Conservation (phyloP, 2,888 invertebrate species). For the Petrolisthes manimaculis region DNA sequence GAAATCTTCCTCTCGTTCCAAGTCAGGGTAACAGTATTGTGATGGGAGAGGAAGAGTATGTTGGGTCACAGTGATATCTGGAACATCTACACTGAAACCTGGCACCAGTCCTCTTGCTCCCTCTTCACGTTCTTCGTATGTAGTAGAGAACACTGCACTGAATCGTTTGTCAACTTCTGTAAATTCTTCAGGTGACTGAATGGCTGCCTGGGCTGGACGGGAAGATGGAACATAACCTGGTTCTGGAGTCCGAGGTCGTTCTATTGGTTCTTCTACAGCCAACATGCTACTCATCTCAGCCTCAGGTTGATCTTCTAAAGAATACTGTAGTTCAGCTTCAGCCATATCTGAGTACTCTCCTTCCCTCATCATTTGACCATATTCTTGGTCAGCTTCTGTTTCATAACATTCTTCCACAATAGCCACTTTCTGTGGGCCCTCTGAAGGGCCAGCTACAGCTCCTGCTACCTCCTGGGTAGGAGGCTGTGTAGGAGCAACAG, state of each 20-base stretch:
- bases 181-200: conserved; percentile 70
- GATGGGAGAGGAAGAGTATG: conserved; percentile 73
- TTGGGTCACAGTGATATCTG: conserved; percentile 77
- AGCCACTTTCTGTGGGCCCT: conserved; percentile 71
- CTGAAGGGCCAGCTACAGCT: conserved; percentile 69
- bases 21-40: conserved; percentile 72
- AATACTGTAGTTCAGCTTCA: conserved; percentile 66
- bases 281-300: conserved; percentile 72
- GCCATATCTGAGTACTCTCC: conserved; percentile 70
- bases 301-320: conserved; percentile 69
- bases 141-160: conserved; percentile 65
- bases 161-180: conserved; percentile 69
- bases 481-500: conserved; percentile 58
- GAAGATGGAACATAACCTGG: conserved; percentile 69
- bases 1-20: conserved; percentile 71
- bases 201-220: conserved; percentile 67
- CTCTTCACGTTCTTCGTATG: conserved; percentile 63
- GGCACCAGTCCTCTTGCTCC: conserved; percentile 41
- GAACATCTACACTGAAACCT: conserved; percentile 70
- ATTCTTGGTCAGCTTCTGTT: conserved; percentile 72
- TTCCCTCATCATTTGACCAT: conserved; percentile 68
- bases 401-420: conserved; percentile 71
- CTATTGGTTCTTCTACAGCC: conserved; percentile 72
- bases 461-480: conserved; percentile 65
- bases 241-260: conserved; percentile 74